These are phyloP conservation scores for Cygnus atratus DNA, from an alignment of 2,113 vertebrate genomes.

Conservation along the genomic window DNA sequence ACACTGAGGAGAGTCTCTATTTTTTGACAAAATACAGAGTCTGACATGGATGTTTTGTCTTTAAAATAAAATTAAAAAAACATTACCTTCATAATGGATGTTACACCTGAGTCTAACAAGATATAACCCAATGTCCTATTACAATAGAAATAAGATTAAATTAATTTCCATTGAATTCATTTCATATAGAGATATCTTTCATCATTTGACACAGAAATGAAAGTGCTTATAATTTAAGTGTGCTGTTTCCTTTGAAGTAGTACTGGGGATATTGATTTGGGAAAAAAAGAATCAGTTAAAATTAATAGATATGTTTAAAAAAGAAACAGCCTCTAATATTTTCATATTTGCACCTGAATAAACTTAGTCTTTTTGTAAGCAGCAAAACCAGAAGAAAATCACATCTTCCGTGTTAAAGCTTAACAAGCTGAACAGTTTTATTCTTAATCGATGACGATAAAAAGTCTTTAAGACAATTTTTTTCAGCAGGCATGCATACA, in stretches of 20 bases:
- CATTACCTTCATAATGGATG: not conserved
- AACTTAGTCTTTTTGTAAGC: not conserved
- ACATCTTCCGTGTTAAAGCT: not conserved
- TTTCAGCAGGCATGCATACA: not conserved
- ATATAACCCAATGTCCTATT: not conserved
- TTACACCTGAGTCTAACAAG: not conserved
- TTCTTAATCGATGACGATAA: conserved; percentile 40
- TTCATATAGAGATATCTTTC: not conserved
- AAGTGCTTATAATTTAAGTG: not conserved
- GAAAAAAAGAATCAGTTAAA: not conserved
- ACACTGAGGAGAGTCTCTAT: not conserved
- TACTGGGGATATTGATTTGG: not conserved
- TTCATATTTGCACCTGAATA: not conserved
- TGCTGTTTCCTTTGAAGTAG: not conserved
- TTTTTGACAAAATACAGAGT: not conserved
- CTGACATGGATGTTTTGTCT: not conserved
- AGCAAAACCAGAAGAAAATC: not conserved
- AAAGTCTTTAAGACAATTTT: not conserved
- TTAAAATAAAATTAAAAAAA: not conserved
- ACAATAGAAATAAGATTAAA: not conserved
- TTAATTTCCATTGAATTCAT: not conserved
- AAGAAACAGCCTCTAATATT: not conserved
- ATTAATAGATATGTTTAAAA: not conserved
- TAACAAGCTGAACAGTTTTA: not conserved
- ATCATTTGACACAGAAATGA: not conserved